phyloP scores from a whole-genome alignment of 2,797 vertebrate species.

The Peromyscus melanophrys region DNA sequence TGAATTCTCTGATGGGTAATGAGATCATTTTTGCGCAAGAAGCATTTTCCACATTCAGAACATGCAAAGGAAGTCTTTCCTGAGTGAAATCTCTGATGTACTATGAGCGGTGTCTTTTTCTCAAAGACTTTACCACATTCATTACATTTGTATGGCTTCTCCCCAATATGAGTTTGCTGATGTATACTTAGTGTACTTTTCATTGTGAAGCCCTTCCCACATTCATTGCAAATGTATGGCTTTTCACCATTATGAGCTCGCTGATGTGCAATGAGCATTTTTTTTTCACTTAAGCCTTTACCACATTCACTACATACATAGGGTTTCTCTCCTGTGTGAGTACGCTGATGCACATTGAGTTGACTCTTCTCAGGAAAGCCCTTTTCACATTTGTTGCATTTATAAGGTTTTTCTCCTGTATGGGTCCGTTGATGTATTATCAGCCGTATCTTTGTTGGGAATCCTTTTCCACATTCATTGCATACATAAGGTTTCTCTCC shows the following conservation, averaged over 20 bases:
- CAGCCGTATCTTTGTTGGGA: background rate
- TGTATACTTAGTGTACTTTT: conserved; percentile 77
- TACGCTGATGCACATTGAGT: conserved; percentile 56
- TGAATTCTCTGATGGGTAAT: conserved; percentile 68
- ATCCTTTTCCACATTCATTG: background rate
- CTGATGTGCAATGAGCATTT: conserved; percentile 75
- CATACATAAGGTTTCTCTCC: background rate
- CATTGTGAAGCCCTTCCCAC: conserved; percentile 81
- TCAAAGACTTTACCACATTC: conserved; percentile 13
- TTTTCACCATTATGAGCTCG: conserved; percentile 76
- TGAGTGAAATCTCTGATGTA: conserved; percentile 60
- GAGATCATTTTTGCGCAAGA: conserved; percentile 32
- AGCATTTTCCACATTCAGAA: conserved; percentile 52
- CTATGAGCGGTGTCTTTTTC: background rate
- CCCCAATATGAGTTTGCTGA: conserved; percentile 53
- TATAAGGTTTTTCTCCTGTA: background rate
- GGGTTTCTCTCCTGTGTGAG: conserved; percentile 73
- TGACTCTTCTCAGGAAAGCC: conserved; percentile 74
- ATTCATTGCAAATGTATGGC: conserved; percentile 62
- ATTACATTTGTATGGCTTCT: background rate
- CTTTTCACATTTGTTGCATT: conserved; percentile 56
- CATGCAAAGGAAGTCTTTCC: conserved; percentile 52
- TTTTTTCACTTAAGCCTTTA: conserved; percentile 56
- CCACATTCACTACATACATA: conserved; percentile 44
- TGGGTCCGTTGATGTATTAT: background rate